These are phyloP conservation scores for Microplitis deprimator DNA, from an alignment of 2,888 invertebrate species.

Conservation along the genomic window DNA sequence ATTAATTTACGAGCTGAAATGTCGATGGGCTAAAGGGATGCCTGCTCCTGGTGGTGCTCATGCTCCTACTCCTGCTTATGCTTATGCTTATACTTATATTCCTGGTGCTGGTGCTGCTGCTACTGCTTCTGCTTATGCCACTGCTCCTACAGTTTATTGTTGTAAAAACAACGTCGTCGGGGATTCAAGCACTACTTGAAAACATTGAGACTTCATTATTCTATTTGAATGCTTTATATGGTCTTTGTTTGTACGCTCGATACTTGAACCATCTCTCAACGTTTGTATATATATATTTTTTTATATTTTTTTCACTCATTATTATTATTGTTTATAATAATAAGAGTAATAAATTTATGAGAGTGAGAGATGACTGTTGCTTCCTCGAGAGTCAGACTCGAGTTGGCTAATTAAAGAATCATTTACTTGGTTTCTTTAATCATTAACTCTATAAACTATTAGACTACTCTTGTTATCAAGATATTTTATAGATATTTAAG, in stretches of 20 bases:
- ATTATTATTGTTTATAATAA: neutral
- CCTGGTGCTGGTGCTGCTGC: neutral
- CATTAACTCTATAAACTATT: neutral
- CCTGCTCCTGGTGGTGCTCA: neutral
- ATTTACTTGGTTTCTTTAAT: neutral
- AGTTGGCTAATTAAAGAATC: neutral
- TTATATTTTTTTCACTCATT: neutral
- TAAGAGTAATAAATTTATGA: neutral
- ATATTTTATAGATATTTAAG: too few relatives aligned
- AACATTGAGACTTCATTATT: slow-evolving; percentile 4
- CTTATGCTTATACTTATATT: neutral
- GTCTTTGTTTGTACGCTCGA: slow-evolving; percentile 10
- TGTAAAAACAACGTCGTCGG: slow-evolving; percentile 10
- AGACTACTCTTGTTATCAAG: neutral
- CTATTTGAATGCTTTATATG: slow-evolving; percentile 1
- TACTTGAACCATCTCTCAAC: neutral
- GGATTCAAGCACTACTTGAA: neutral
- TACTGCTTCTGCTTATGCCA: neutral
- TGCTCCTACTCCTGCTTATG: neutral
- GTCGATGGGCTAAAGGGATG: slow-evolving; percentile 22
- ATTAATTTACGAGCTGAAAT: slow-evolving; percentile 42
- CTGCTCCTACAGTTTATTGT: neutral
- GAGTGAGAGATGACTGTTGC: neutral
- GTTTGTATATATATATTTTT: neutral
- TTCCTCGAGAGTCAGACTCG: neutral